A percentile compares a stretch with the other conserved stretches of the same genome.
Conservation (phyloP, 1,140 invertebrate genomes). For the Euwallacea similis region DNA sequence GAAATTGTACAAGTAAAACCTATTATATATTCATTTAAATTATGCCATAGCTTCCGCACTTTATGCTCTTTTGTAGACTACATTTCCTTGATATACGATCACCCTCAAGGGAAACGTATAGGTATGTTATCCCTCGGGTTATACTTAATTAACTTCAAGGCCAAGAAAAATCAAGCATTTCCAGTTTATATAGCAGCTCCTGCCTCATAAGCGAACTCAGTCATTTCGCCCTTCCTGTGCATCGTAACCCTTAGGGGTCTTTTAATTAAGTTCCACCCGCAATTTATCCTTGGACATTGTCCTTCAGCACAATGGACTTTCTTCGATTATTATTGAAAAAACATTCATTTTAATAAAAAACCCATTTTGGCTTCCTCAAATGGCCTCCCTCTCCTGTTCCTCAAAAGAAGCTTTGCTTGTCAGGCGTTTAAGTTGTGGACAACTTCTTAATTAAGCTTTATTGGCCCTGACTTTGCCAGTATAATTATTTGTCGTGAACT, state of each 20-base stretch:
- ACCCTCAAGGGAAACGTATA: not conserved
- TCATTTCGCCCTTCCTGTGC: not conserved
- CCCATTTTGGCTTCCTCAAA: not conserved
- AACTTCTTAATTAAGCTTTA: slow-evolving; percentile 18
- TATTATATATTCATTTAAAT: slow-evolving; percentile 19
- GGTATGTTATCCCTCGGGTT: not conserved
- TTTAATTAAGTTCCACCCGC: slow-evolving; percentile 16
- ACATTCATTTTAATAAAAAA: not conserved
- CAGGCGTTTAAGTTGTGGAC: not conserved
- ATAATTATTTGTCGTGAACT: slow-evolving; percentile 12
- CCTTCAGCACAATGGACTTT: not conserved
- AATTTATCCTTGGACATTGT: not conserved
- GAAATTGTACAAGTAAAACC: slow-evolving; percentile 19
- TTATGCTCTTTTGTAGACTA: slow-evolving; percentile 7
- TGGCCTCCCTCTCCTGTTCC: not conserved
- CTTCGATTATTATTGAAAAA: not conserved
- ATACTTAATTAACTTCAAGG: slow-evolving; percentile 1
- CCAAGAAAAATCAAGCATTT: not conserved
- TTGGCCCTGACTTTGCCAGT: slow-evolving; percentile 11
- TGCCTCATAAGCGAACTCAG: no score
- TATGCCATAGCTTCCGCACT: slow-evolving; percentile 12
- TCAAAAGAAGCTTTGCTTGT: not conserved
- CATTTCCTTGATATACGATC: slow-evolving; percentile 12
- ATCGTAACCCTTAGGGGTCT: slow-evolving; percentile 1
- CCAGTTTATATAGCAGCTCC: not conserved